Base-by-base conservation (phyloP, 37 sponge, comb jelly and placozoan genomes). In the Diacarnus erythraeanus region DNA sequence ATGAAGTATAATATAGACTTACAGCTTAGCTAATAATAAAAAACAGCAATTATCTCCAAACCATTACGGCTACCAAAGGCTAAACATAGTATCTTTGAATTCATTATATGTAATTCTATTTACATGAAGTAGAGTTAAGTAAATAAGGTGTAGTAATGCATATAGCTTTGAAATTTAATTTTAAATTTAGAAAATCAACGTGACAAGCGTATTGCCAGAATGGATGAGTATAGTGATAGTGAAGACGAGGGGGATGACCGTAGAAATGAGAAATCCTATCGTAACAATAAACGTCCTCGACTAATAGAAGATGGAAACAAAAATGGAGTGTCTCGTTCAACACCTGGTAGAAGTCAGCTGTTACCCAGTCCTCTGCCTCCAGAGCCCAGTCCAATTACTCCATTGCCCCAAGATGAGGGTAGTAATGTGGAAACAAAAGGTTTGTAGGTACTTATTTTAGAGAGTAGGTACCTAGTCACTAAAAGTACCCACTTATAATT, bases 221-320 rank as follows among this genome's bases (percentile, higher is more conserved):
- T 86, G 54, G 90, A 92, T 61, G 97, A 97, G 66, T 91, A 82
- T 71, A 86, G 84, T 77, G 97, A 97, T 75, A 88, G 89, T 70
- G 97, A 97, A 41, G 97, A 97, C 38, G 97, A 97, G 74, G 94
- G 88, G 0, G 93, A 89, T 0, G 83, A 74, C 25, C 39, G 77
- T 1, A 74, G 42, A 42, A 78, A 83, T 29, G 88, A 83, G 60
- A 69, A 84, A 23, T 73, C 57, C 21, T 73, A 54, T 51, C 74
- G 35, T 41, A 64, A 63, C 12, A 27, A 58, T 2, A 86, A 86
- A 69, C 78, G 63, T 31, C 81, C 75, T 3, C 68, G 76, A 58
- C 54, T 80, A 36, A 56, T 41, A 18, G 69, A 78, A 10, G 81
- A 80, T 27, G 35, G 21, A 2, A 59, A 59, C 63, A 74, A 47